Evolutionary conservation across 2,888 invertebrate genomes (phyloP), one percentile per base, ranked within the genome.

Genomic region (Tolmerus cingulatus): DNA sequence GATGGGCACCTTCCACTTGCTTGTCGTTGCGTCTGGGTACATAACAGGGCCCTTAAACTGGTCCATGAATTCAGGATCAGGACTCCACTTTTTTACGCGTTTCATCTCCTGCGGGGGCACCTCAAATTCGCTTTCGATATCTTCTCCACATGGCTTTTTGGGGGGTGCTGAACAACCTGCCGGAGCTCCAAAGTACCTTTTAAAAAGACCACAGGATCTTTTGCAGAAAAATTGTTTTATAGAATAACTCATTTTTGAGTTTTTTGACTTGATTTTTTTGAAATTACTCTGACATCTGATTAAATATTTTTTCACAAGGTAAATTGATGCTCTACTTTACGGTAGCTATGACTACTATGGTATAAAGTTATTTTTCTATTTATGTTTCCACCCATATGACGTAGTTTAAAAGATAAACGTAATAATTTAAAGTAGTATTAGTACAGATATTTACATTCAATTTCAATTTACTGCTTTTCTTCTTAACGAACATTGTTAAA

Each of bases 61-160:
- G 87, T 94, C 92, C 1, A 94, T 79, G 88, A 92, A 96, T 77
- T 95, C 94, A 3, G 92, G 91, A 91, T 97, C 96, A 0, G 96
- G 96, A 90, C 92, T 94, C 97, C 96, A 96, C 89, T 14, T 43
- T 40, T 46, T 66, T 51, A 14, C 2, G 0, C 51, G 27, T 23
- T 81, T 81, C 51, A 55, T 23, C 51, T 51, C 51, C 19, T 30
- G 51, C 4, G 27, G 77, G 19, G 77, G 87, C n/a, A 74, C 34
- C 12, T 79, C 66, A 86, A 76, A 46, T 57, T 77, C 40, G 55
- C 34, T 77, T 55, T 55, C 40, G 30, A 34, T 78, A 0, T 46
- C 19, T 2, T 77, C 55, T 8, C 14, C 27, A 30, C 27, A 74
- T 5, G 74, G 30, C 27, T 74, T 12, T 7, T 51, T 16, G 1